Conservation (phyloP, 1,140 invertebrate genomes). For the Pomacea maculata region DNA sequence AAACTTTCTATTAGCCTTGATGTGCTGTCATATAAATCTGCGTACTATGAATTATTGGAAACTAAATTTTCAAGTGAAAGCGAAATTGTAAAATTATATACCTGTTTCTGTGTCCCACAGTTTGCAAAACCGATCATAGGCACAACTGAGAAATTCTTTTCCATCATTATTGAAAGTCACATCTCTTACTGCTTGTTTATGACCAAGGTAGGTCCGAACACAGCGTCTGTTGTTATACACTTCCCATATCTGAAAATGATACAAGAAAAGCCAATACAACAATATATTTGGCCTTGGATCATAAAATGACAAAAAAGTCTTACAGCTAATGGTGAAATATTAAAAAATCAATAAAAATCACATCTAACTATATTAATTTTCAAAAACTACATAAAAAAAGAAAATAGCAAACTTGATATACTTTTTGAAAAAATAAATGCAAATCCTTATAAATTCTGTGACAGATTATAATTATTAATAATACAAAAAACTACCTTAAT, state of each 20-base stretch:
- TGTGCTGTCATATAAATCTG: background rate
- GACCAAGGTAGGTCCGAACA: conserved; percentile 95
- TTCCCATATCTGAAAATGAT: conserved; percentile 85
- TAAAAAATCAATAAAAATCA: background rate
- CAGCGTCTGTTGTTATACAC: conserved; percentile 95
- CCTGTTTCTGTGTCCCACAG: conserved; percentile 98
- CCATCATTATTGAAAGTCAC: conserved; percentile 96
- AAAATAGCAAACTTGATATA: too few species aligned
- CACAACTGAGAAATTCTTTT: conserved; percentile 91
- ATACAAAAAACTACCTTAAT: conserved; percentile 77
- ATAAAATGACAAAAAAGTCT: background rate
- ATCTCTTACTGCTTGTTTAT: conserved; percentile 96
- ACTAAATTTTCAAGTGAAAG: background rate
- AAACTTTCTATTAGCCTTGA: background rate
- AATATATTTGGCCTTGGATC: background rate
- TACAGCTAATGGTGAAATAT: background rate
- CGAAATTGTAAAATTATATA: conserved; percentile 35
- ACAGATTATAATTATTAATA: background rate
- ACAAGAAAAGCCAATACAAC: background rate
- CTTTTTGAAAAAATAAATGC: too few species aligned
- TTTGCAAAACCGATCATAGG: conserved; percentile 86
- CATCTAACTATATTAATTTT: too few species aligned
- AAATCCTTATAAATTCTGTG: background rate
- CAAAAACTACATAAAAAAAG: too few species aligned
- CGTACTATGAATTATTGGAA: too few species aligned